Evolutionary conservation across 2,888 invertebrate species (phyloP).

Genomic region (Vandiemenella viatica): DNA sequence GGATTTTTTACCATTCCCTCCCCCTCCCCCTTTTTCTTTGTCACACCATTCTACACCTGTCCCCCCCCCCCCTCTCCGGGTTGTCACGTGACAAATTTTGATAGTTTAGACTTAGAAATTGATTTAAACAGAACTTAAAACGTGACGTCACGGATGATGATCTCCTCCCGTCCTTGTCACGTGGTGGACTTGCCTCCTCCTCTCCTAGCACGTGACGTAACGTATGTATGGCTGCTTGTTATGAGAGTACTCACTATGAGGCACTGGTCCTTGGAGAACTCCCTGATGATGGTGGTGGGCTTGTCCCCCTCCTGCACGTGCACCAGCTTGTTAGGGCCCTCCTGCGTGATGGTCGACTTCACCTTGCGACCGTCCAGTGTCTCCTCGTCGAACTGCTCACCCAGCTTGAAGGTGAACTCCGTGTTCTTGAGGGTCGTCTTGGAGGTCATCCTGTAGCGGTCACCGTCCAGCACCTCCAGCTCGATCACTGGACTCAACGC

Average conservation of each 20-base stretch:
- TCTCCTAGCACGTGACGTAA: too few relatives aligned
- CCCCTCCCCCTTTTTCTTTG: too few relatives aligned
- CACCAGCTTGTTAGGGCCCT: slow-evolving; percentile 59
- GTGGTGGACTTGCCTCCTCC: too few relatives aligned
- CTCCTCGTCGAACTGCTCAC: slow-evolving; percentile 78
- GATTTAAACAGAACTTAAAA: too few relatives aligned
- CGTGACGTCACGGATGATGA: too few relatives aligned
- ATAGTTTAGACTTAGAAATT: too few relatives aligned
- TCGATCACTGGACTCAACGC: slow-evolving; percentile 72
- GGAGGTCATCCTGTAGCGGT: slow-evolving; percentile 56
- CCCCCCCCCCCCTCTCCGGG: too few relatives aligned
- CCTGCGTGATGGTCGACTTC: slow-evolving; percentile 51
- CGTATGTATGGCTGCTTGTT: not conserved
- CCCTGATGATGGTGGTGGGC: slow-evolving; percentile 53
- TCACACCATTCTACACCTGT: too few relatives aligned
- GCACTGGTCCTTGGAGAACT: slow-evolving; percentile 57
- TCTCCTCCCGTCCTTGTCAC: too few relatives aligned
- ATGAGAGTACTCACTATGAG: slow-evolving; percentile 45
- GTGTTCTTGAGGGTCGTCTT: slow-evolving; percentile 80
- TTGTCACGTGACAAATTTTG: too few relatives aligned
- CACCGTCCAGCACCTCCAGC: slow-evolving; percentile 39
- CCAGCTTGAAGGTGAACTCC: slow-evolving; percentile 65
- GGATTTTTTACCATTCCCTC: too few relatives aligned
- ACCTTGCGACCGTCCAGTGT: slow-evolving; percentile 82
- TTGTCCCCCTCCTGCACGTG: slow-evolving; percentile 61